A percentile compares a stretch with the other conserved stretches of the same genome.
phyloP scores from a whole-genome alignment of 2,888 invertebrate species.

The Acleris laterana region DNA sequence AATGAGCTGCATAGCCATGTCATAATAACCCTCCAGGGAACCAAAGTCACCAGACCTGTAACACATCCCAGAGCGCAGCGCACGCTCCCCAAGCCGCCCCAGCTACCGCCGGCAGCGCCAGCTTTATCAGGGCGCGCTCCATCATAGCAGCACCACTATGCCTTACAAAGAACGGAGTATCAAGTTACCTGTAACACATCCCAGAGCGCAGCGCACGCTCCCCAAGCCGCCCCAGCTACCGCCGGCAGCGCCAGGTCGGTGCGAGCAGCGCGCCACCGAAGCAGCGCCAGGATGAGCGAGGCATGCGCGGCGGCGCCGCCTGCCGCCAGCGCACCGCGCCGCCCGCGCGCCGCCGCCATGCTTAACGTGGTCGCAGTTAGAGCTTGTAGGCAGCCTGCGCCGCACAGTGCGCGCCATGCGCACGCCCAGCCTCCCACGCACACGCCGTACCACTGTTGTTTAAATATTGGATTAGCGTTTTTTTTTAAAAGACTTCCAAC shows the following conservation, averaged over 20 bases:
- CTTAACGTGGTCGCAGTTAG: constrained; percentile 92
- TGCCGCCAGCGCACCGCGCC: constrained; percentile 89
- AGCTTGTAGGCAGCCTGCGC: constrained; percentile 89
- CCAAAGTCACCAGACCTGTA: constrained; percentile 72
- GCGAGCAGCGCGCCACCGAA: constrained; percentile 91
- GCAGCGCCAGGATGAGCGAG: constrained; percentile 89
- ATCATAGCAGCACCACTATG: neutral
- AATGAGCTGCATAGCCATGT: too few relatives aligned
- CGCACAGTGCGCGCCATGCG: constrained; percentile 89
- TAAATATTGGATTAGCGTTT: too few relatives aligned
- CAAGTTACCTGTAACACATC: constrained; percentile 86
- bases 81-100: constrained; percentile 95
- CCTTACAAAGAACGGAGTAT: too few relatives aligned
- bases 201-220: constrained; percentile 94
- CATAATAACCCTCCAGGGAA: too few relatives aligned
- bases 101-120: constrained; percentile 86
- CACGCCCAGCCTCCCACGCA: constrained; percentile 91
- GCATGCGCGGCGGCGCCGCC: constrained; percentile 93
- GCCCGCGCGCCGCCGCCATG: constrained; percentile 89
- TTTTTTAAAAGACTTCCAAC: too few relatives aligned
- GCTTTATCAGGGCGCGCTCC: too few relatives aligned
- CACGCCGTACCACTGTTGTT: constrained; percentile 89
- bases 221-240: constrained; percentile 94
- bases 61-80: constrained; percentile 93
- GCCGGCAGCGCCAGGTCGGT: constrained; percentile 93